phyloP scores from a whole-genome alignment of 2,888 invertebrate species.

The Imbricaverruca yamaguchii region DNA sequence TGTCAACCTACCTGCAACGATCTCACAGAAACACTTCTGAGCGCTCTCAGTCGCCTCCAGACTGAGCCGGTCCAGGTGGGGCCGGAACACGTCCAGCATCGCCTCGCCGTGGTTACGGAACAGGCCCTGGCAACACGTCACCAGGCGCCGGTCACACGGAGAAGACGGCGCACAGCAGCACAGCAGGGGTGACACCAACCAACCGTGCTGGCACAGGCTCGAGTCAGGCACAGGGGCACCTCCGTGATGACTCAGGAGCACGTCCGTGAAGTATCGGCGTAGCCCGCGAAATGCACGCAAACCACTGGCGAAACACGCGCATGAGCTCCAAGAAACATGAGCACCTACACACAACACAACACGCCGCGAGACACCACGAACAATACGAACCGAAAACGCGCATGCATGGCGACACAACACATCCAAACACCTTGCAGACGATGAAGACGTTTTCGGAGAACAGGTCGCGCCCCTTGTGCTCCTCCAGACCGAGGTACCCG shows the following conservation, averaged over 20 bases:
- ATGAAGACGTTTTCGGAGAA: conserved; percentile 60
- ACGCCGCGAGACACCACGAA: too few species aligned
- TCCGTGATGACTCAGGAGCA: too few species aligned
- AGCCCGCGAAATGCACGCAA: too few species aligned
- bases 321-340: too few species aligned
- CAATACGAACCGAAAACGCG: background rate
- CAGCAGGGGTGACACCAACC: too few species aligned
- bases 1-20: conserved; percentile 51
- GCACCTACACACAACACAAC: too few species aligned
- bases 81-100: conserved; percentile 54
- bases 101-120: conserved; percentile 68
- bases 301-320: too few species aligned
- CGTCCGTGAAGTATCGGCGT: too few species aligned
- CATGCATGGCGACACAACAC: conserved; percentile 40
- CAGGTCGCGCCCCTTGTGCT: conserved; percentile 75
- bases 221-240: too few species aligned
- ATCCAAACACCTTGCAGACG: conserved; percentile 58
- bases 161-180: too few species aligned
- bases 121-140: conserved; percentile 46
- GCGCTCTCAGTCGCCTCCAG: conserved; percentile 61
- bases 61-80: conserved; percentile 57
- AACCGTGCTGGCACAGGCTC: too few species aligned
- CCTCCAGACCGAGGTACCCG: conserved; percentile 67
- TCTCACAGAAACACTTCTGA: conserved; percentile 76
- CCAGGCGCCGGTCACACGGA: too few species aligned